Conservation (phyloP, 2,888 invertebrate genomes). For the Sminthurinus aureus region DNA sequence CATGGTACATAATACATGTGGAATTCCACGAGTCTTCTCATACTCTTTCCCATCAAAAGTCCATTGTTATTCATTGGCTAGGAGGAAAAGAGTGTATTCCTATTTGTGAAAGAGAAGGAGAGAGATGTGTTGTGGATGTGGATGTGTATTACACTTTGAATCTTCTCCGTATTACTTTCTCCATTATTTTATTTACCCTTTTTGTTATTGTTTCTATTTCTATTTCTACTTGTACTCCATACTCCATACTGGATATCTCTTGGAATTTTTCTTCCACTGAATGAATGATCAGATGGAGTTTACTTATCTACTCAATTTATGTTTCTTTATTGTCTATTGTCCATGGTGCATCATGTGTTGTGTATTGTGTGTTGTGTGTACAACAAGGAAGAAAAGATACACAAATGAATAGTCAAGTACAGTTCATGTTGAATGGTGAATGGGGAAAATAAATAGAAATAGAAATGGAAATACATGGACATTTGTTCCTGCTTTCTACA, state of each 20-base stretch:
- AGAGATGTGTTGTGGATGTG: too few relatives aligned
- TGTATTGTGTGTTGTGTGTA: neutral
- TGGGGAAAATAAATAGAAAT: too few relatives aligned
- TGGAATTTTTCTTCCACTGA: too few relatives aligned
- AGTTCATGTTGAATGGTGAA: too few relatives aligned
- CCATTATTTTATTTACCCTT: neutral
- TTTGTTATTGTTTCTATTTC: neutral
- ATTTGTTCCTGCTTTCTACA: too few relatives aligned
- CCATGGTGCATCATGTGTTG: neutral
- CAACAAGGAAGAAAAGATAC: neutral
- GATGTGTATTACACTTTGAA: neutral
- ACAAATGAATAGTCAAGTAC: neutral
- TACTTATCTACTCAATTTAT: too few relatives aligned
- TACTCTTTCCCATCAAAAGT: neutral
- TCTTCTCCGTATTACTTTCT: neutral
- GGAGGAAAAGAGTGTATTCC: neutral
- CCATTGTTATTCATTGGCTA: neutral
- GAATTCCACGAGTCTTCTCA: neutral
- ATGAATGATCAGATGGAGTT: too few relatives aligned
- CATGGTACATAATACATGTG: neutral
- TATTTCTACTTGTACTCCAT: too few relatives aligned
- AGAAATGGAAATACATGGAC: too few relatives aligned
- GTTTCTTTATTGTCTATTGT: too few relatives aligned
- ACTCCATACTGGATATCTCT: neutral
- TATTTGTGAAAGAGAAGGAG: too few relatives aligned